Percentiles rank a stretch among this genome's conserved stretches.
Evolutionary conservation across 2,113 vertebrate genomes (phyloP).

Genomic region (Leptobrachium ailaonicum): DNA sequence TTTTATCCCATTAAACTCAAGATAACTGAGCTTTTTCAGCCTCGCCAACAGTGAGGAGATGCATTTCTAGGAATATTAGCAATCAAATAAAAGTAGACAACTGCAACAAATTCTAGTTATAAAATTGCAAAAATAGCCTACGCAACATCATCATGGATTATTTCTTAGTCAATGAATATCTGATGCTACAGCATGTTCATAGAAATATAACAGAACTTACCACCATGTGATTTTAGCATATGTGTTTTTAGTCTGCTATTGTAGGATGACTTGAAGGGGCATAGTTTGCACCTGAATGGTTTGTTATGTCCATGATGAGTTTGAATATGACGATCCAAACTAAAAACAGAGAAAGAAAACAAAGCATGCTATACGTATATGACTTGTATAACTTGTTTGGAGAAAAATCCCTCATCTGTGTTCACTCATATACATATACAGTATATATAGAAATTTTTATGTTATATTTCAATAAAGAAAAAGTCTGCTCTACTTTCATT

Average conservation of each 20-base stretch:
- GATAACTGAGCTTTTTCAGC: no score
- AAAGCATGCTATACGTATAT: not conserved
- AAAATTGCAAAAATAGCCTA: not conserved
- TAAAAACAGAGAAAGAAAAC: slow-evolving; percentile 55
- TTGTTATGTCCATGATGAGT: slow-evolving; percentile 97
- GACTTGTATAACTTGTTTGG: no score
- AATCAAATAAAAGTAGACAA: no score
- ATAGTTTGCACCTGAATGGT: slow-evolving; percentile 96
- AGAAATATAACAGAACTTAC: slow-evolving; percentile 67
- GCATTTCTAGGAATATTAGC: no score
- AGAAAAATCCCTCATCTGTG: no score
- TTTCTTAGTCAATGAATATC: not conserved
- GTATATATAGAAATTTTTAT: no score
- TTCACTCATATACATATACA: no score
- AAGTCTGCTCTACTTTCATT: no score
- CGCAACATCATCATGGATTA: not conserved
- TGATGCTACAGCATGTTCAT: not conserved
- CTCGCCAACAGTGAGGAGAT: no score
- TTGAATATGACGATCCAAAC: slow-evolving; percentile 96
- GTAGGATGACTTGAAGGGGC: slow-evolving; percentile 97
- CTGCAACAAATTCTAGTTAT: no score
- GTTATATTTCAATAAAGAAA: no score
- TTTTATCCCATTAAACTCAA: no score
- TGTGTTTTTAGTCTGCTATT: slow-evolving; percentile 96
- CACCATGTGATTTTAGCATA: slow-evolving; percentile 91